A percentile compares a stretch with the other conserved stretches of the same genome.
These are phyloP conservation scores for Leuciscus idus DNA, from an alignment of 2,113 vertebrate genomes.

Conservation along the genomic window DNA sequence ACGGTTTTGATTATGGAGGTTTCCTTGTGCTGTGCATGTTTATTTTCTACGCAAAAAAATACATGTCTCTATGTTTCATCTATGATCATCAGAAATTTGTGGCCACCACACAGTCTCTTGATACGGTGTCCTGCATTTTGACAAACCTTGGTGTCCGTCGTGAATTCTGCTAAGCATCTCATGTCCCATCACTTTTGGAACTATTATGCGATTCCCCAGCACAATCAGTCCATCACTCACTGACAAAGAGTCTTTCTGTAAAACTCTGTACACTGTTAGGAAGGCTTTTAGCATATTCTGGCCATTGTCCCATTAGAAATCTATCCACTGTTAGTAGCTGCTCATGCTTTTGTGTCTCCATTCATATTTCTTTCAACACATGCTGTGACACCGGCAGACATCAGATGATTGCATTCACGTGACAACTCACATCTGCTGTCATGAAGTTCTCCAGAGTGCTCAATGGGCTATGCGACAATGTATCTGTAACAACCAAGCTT, in stretches of 20 bases:
- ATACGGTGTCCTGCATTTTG: not conserved
- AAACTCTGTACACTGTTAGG: conserved; percentile 12
- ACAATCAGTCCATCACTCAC: too few relatives aligned
- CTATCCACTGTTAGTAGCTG: not conserved
- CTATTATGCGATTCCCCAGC: not conserved
- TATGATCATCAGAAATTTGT: not conserved
- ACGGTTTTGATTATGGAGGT: not conserved
- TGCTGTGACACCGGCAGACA: not conserved
- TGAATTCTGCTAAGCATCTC: conserved; percentile 10
- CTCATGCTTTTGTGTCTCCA: not conserved
- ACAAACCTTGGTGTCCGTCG: not conserved
- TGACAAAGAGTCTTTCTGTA: not conserved
- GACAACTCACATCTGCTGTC: not conserved
- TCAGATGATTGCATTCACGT: not conserved
- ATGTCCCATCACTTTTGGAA: not conserved
- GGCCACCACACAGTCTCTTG: not conserved
- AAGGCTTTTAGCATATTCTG: not conserved
- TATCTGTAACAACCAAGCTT: not conserved
- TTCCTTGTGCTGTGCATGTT: not conserved
- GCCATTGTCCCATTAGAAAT: not conserved
- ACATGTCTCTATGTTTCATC: not conserved
- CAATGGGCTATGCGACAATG: not conserved
- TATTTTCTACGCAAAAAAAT: not conserved
- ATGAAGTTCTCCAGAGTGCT: not conserved
- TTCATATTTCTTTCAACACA: not conserved